Conservation (phyloP, 2,888 invertebrate genomes). For the Himalopsyche anomala region DNA sequence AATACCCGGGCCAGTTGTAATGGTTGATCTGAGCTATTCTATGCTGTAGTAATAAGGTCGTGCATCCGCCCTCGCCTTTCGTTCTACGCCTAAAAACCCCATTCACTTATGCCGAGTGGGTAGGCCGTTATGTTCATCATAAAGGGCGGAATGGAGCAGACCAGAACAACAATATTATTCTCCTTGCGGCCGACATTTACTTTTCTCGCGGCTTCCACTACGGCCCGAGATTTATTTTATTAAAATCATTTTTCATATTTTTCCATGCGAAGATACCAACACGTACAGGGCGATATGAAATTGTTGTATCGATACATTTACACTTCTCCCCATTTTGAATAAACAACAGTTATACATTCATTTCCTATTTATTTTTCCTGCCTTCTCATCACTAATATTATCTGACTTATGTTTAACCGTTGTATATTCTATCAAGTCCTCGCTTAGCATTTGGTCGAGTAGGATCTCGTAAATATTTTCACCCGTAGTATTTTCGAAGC, state of each 20-base stretch:
- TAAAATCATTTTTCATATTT: constrained; percentile 64
- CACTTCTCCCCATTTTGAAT: no score
- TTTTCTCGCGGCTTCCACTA: constrained; percentile 28
- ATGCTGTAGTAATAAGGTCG: background rate
- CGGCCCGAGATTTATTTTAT: constrained; percentile 61
- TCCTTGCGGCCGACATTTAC: constrained; percentile 16
- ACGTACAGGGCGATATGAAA: background rate
- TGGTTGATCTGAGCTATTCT: constrained; percentile 29
- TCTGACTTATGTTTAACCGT: no score
- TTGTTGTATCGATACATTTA: background rate
- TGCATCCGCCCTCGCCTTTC: constrained; percentile 41
- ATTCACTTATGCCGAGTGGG: constrained; percentile 34
- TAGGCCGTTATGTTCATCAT: constrained; percentile 40
- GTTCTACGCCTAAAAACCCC: constrained; percentile 12
- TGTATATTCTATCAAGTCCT: no score
- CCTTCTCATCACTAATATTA: no score
- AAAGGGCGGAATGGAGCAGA: constrained; percentile 38
- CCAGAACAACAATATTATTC: constrained; percentile 48
- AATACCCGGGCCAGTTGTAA: background rate
- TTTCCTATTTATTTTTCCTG: no score
- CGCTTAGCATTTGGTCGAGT: no score
- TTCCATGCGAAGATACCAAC: constrained; percentile 44
- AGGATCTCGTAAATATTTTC: no score
- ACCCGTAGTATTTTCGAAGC: no score
- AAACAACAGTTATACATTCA: no score